A percentile compares a stretch with the other conserved stretches of the same genome.
Evolutionary conservation across 2,888 invertebrate genomes (phyloP).

Genomic region (Trisateles emortualis): DNA sequence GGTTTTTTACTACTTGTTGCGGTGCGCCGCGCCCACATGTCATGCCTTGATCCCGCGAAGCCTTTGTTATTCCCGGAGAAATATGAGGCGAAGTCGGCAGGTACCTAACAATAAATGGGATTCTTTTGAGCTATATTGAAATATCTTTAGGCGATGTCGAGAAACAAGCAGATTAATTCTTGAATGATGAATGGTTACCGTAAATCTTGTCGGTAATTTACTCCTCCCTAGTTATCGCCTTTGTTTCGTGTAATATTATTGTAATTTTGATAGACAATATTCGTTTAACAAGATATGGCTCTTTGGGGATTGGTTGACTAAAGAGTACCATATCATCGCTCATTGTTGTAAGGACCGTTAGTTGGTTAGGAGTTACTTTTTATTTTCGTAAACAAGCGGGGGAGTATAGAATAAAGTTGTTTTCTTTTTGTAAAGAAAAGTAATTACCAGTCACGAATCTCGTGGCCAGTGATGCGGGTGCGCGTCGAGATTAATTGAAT

Average conservation of each 20-base stretch:
- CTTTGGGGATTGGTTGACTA: constrained; percentile 46
- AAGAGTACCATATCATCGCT: constrained; percentile 64
- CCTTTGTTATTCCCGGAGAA: constrained; percentile 81
- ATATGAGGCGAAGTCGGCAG: constrained; percentile 77
- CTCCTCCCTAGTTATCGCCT: constrained; percentile 71
- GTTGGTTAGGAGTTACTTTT: constrained; percentile 57
- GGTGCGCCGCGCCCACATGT: constrained; percentile 71
- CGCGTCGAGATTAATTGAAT: constrained; percentile 81
- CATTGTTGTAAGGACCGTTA: constrained; percentile 71
- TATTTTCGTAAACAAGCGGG: constrained; percentile 60
- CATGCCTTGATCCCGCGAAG: constrained; percentile 71
- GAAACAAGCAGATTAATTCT: constrained; percentile 74
- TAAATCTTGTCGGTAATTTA: constrained; percentile 79
- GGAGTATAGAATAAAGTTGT: constrained; percentile 55
- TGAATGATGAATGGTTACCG: constrained; percentile 74
- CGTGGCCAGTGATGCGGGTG: constrained; percentile 68
- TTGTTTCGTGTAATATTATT: constrained; percentile 57
- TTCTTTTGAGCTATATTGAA: constrained; percentile 82
- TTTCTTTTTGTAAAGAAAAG: constrained; percentile 73
- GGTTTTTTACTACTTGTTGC: constrained; percentile 73
- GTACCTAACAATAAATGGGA: constrained; percentile 74
- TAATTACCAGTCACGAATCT: constrained; percentile 82
- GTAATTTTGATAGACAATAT: constrained; percentile 50
- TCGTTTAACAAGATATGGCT: constrained; percentile 45
- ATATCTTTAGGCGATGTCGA: constrained; percentile 76